Conservation (phyloP, 1,140 invertebrate species). For the Mercenaria mercenaria region DNA sequence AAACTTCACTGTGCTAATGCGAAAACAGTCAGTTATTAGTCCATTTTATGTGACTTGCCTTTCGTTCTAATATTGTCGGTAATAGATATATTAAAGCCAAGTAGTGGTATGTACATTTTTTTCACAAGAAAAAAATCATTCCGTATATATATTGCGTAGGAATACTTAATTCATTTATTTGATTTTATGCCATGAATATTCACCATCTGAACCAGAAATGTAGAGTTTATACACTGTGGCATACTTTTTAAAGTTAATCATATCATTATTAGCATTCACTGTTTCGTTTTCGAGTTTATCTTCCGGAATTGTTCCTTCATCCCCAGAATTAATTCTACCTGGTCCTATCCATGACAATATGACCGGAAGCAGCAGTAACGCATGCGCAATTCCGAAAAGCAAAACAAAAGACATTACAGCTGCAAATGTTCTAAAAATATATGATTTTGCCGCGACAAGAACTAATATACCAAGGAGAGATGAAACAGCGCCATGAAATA, state of each 20-base stretch:
- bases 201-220: background rate
- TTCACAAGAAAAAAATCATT: too few species aligned
- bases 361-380: slow-evolving; percentile 96
- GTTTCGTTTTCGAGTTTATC: too few species aligned
- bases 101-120: too few species aligned
- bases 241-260: background rate
- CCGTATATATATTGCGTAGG: too few species aligned
- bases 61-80: too few species aligned
- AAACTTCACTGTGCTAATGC: too few species aligned
- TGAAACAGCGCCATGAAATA: slow-evolving; percentile 96
- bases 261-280: too few species aligned
- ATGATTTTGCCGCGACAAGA: slow-evolving; percentile 95
- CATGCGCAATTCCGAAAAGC: slow-evolving; percentile 97
- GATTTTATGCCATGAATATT: too few species aligned
- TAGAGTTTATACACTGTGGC: background rate
- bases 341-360: slow-evolving; percentile 90
- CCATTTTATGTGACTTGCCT: too few species aligned
- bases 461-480: slow-evolving; percentile 97
- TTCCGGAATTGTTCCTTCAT: background rate
- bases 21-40: too few species aligned
- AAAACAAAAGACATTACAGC: slow-evolving; percentile 99
- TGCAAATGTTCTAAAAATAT: slow-evolving; percentile 98
- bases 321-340: background rate
- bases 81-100: too few species aligned
- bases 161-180: too few species aligned